Percentiles rank a stretch among this genome's conserved stretches.
Conservation (phyloP, 2,888 invertebrate species). For the Eilema caniola region DNA sequence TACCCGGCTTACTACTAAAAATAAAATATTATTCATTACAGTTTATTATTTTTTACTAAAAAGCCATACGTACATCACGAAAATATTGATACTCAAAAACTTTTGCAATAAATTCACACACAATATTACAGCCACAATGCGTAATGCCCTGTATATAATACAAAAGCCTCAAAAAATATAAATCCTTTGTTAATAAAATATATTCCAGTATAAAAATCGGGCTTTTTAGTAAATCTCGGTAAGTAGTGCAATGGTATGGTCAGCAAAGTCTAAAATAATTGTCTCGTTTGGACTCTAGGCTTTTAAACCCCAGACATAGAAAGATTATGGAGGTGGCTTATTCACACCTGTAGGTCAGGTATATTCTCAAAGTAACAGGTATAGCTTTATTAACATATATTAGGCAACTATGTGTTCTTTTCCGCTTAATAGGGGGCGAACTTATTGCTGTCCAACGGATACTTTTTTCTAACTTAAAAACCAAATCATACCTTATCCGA, state of each 20-base stretch:
- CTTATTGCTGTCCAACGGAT: no score
- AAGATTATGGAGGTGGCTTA: slow-evolving; percentile 45
- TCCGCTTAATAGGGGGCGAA: no score
- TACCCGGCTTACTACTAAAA: no score
- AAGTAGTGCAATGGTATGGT: slow-evolving; percentile 63
- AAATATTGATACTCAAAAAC: no score
- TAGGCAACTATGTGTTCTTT: no score
- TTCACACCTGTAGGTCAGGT: background rate
- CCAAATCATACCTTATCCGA: no score
- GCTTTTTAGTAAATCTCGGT: slow-evolving; percentile 45
- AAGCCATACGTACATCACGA: no score
- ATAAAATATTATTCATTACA: no score
- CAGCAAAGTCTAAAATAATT: slow-evolving; percentile 78
- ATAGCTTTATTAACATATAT: no score
- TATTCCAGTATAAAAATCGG: slow-evolving; percentile 24
- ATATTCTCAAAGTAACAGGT: no score
- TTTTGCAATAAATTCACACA: background rate
- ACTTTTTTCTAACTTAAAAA: no score
- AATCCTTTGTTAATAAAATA: slow-evolving; percentile 23
- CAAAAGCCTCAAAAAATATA: slow-evolving; percentile 12
- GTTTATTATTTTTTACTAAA: no score
- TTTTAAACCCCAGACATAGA: slow-evolving; percentile 38
- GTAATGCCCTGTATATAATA: background rate
- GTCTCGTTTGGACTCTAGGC: slow-evolving; percentile 49
- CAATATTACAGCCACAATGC: slow-evolving; percentile 8